These are phyloP conservation scores for Liolophura sinensis DNA, from an alignment of 1,140 invertebrate species.

Conservation along the genomic window DNA sequence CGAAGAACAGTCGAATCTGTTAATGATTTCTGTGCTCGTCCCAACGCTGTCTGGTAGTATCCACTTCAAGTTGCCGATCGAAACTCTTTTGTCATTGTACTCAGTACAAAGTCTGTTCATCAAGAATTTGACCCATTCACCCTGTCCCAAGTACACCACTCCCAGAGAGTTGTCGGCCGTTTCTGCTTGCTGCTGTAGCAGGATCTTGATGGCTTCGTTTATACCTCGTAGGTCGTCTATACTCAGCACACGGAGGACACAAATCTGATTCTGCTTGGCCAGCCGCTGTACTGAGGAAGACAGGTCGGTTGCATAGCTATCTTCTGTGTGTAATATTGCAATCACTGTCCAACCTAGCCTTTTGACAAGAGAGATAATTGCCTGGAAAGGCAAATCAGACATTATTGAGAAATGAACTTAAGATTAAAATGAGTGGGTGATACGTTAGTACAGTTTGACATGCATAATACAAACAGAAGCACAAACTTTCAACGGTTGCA, in stretches of 20 bases:
- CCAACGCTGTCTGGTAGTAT: not conserved
- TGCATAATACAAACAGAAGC: too few species aligned
- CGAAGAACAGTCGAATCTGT: not conserved
- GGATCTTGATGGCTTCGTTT: not conserved
- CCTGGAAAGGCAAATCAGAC: constrained; percentile 18
- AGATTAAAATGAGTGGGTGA: too few species aligned
- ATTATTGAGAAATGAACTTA: too few species aligned
- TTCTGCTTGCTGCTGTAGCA: not conserved
- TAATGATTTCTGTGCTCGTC: not conserved
- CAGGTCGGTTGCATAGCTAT: constrained; percentile 13
- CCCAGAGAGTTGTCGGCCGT: constrained; percentile 7
- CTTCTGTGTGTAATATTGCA: constrained; percentile 22
- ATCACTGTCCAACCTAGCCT: constrained; percentile 25
- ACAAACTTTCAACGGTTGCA: too few species aligned
- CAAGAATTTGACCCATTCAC: not conserved
- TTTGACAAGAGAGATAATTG: constrained; percentile 18
- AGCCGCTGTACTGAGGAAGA: constrained; percentile 15
- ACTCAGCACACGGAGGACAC: constrained; percentile 7
- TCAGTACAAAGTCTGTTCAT: constrained; percentile 10
- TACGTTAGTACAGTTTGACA: too few species aligned
- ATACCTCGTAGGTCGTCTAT: not conserved
- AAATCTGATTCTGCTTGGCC: constrained; percentile 11
- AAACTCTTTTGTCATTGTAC: not conserved
- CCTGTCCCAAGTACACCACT: constrained; percentile 11
- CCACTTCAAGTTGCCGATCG: not conserved